Percentiles rank a stretch among this genome's conserved stretches.
Conservation (phyloP, 2,113 vertebrate species). For the Acanthochromis polyacanthus region DNA sequence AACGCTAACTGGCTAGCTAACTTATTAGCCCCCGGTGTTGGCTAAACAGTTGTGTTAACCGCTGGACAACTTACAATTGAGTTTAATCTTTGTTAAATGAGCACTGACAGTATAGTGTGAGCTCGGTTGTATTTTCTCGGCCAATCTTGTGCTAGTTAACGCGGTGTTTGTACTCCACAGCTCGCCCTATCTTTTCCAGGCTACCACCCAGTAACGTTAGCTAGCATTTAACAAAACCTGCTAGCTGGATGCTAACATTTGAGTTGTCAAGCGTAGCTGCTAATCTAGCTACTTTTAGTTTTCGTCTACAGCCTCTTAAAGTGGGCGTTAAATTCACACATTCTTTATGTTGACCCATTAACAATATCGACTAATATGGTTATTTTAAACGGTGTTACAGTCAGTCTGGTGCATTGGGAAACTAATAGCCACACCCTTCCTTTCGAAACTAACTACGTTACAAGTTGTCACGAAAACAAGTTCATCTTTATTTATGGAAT, state of each 20-base stretch:
- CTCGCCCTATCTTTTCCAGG: background rate
- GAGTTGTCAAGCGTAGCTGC: conserved; percentile 22
- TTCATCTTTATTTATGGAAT: background rate
- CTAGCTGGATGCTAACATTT: conserved; percentile 56
- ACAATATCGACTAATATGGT: background rate
- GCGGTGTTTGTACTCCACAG: background rate
- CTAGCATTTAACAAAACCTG: conserved; percentile 22
- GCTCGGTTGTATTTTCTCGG: background rate
- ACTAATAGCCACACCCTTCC: conserved; percentile 81
- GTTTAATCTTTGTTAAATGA: background rate
- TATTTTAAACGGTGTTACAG: conserved; percentile 4
- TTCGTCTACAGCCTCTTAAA: background rate
- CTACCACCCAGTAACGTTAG: conserved; percentile 11
- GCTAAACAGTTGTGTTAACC: conserved; percentile 10
- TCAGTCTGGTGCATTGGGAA: conserved; percentile 36
- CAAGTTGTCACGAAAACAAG: conserved; percentile 50
- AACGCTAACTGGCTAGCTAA: conserved; percentile 63
- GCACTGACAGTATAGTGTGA: background rate
- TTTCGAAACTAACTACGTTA: conserved; percentile 61
- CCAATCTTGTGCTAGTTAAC: background rate
- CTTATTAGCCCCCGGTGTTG: conserved; percentile 42
- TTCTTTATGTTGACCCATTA: no score
- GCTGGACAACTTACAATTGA: background rate
- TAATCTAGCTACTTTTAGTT: background rate
- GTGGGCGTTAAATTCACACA: background rate